phyloP scores from a whole-genome alignment of 2,888 invertebrate species.

The Allygus modestus region DNA sequence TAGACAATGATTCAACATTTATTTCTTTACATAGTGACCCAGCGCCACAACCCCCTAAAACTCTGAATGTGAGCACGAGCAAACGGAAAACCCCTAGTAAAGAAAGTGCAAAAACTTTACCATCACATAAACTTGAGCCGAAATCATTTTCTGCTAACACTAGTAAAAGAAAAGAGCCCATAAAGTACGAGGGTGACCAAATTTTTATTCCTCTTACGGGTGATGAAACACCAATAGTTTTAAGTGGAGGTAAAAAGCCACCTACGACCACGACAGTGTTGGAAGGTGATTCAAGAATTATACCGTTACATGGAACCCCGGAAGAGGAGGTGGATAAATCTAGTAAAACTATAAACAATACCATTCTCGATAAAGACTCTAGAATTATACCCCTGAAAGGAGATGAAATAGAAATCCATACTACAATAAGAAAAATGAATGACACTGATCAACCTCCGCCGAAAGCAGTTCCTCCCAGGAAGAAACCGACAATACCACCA shows the following conservation, averaged over 20 bases:
- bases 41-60: conserved; percentile 9
- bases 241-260: conserved; percentile 41
- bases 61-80: conserved; percentile 22
- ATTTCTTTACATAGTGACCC: conserved; percentile 50
- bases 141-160: conserved; percentile 23
- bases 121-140: not conserved
- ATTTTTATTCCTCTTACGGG: conserved; percentile 51
- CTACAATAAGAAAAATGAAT: conserved; percentile 59
- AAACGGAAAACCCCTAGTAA: conserved; percentile 39
- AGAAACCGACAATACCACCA: conserved; percentile 41
- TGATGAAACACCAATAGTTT: conserved; percentile 54
- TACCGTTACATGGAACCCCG: conserved; percentile 71
- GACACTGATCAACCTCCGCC: conserved; percentile 68
- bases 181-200: conserved; percentile 49
- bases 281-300: conserved; percentile 65
- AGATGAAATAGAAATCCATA: conserved; percentile 57
- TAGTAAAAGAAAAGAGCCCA: conserved; percentile 48
- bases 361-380: conserved; percentile 29
- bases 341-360: not conserved
- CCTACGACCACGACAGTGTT: not conserved
- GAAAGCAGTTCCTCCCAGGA: conserved; percentile 70
- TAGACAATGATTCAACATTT: conserved; percentile 32
- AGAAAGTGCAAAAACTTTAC: conserved; percentile 11
- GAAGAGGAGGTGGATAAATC: conserved; percentile 68
- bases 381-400: conserved; percentile 53